Percentiles rank a stretch among this genome's conserved stretches.
These are phyloP conservation scores for Cyprinodon diabolis DNA, from an alignment of 2,797 vertebrate species.

Conservation along the genomic window DNA sequence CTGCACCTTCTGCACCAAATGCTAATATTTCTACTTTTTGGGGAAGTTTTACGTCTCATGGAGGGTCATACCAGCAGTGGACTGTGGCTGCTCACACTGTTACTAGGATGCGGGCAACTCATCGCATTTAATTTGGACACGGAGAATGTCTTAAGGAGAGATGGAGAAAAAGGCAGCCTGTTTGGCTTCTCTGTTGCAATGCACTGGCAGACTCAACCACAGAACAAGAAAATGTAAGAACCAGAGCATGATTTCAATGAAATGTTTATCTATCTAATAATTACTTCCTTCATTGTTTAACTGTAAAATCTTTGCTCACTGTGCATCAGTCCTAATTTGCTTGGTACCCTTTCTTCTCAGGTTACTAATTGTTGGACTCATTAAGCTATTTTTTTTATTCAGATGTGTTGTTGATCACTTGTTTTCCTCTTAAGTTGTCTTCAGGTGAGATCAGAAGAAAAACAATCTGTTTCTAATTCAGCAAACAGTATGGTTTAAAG, in stretches of 20 bases:
- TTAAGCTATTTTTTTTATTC: background rate
- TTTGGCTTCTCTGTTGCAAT: slow-evolving; percentile 82
- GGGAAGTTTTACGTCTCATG: slow-evolving; percentile 33
- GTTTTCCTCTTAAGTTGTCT: background rate
- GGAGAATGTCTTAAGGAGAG: slow-evolving; percentile 78
- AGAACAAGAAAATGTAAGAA: slow-evolving; percentile 86
- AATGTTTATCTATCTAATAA: background rate
- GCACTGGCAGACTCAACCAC: slow-evolving; percentile 82
- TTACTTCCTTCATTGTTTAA: background rate
- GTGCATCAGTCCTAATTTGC: background rate
- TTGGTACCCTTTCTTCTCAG: background rate
- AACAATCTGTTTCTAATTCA: background rate
- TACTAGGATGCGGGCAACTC: slow-evolving; percentile 48
- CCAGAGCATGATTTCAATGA: background rate
- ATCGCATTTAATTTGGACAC: slow-evolving; percentile 89
- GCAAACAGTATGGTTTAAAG: background rate
- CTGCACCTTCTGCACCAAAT: slow-evolving; percentile 26
- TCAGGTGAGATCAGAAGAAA: background rate
- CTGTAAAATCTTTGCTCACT: background rate
- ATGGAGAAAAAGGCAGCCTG: slow-evolving; percentile 82
- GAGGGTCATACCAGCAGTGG: slow-evolving; percentile 42
- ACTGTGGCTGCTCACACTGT: slow-evolving; percentile 54
- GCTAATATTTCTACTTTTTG: slow-evolving; percentile 6
- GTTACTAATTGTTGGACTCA: background rate
- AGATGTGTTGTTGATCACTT: background rate